Base-by-base conservation (phyloP, 2,113 vertebrate species). In the Corvus hawaiiensis region DNA sequence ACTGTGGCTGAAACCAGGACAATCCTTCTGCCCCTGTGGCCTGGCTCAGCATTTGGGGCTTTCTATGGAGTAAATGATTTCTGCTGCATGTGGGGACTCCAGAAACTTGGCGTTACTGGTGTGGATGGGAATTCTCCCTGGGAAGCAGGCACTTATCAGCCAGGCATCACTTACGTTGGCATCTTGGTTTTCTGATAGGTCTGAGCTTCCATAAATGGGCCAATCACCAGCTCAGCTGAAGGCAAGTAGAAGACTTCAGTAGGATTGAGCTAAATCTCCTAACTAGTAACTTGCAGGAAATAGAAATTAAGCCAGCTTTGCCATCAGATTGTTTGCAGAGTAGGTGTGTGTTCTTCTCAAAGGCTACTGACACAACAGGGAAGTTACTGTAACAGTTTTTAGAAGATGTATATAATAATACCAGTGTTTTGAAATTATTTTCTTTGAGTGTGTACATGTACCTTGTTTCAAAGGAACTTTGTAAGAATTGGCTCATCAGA, bases 391-490 rank as follows among this genome's bases (percentile, higher is more conserved):
- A 75, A 49, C 6, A 54, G 16, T 24, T 85, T 89, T 72, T 54
- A 66, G 39, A 73, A 58, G 39, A 66, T 15, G 11, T 54, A 22
- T 4, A 15, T 73, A 67, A 55, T 64, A 68, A 56, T 71, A 51
- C 2, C 33, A 83, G 41, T 20, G 44, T 51, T 79, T 32, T 61
- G 44, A 74, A 73, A 32, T 43, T 5, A 11, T 41, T 82, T 80
- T 76, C 44, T 56, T 81, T 30, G 41, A 78, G 33, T 10, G 21
- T 54, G 14, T 32, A 24, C 4, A 1, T 17, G 54, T 56, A 39
- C 26, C n/a, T 93, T 67, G 11, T 62, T 91, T 85, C 69, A 85
- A 89, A 89, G 86, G 66, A 73, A 35, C 16, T 85, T 89, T 58
- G 46, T 39, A 62, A 76, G 79, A 63, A 92, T 74, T 71, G 82